A percentile compares a stretch with the other conserved stretches of the same genome.
Evolutionary conservation across 35 echinoderm and acorn worm genomes (phyloP).

Genomic region (Amphiura filiformis): DNA sequence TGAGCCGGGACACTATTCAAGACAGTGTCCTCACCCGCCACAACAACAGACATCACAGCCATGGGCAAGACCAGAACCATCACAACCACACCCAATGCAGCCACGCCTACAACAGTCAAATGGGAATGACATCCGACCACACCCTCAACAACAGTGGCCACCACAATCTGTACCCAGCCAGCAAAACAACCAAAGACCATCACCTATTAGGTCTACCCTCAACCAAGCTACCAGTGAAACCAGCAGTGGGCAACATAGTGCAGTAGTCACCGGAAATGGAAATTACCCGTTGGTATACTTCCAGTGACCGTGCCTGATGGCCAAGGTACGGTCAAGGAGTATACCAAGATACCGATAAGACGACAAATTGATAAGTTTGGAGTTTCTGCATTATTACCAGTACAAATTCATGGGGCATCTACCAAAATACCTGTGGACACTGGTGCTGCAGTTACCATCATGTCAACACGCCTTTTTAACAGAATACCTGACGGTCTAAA

Average conservation of each 20-base stretch:
- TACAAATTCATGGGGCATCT: not conserved
- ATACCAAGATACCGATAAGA: not conserved
- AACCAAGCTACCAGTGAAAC: not conserved
- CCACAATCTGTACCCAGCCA: too few species aligned
- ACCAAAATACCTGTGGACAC: not conserved
- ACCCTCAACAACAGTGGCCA: not conserved
- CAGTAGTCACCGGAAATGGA: too few species aligned
- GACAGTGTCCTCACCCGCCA: not conserved
- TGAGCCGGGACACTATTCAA: not conserved
- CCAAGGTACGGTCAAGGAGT: not conserved
- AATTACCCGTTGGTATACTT: not conserved
- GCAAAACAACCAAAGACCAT: too few species aligned
- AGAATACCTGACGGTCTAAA: not conserved
- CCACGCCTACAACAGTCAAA: not conserved
- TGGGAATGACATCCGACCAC: not conserved
- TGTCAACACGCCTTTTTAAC: not conserved
- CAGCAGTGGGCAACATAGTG: not conserved
- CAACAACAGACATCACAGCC: not conserved
- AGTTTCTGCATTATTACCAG: not conserved
- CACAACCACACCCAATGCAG: not conserved
- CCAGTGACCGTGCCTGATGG: not conserved
- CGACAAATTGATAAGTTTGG: not conserved
- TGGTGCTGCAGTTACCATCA: not conserved
- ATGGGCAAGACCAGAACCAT: not conserved
- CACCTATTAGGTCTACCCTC: not conserved